These are phyloP conservation scores for Lampris incognitus DNA, from an alignment of 2,113 vertebrate species.

Conservation along the genomic window DNA sequence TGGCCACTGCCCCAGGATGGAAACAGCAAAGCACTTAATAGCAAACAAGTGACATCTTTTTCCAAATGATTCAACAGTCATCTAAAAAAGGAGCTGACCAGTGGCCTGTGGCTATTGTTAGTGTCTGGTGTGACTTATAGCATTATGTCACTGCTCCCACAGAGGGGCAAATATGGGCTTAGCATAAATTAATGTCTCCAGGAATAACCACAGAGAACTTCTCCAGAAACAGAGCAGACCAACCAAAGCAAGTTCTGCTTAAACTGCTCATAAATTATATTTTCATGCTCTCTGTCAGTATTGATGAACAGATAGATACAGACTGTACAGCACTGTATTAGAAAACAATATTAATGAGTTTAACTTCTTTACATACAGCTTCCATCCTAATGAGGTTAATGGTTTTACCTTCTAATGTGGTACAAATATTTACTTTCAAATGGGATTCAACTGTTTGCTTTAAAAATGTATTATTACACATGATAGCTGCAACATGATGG, in stretches of 20 bases:
- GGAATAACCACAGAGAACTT: conserved; percentile 72
- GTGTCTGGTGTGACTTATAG: conserved; percentile 82
- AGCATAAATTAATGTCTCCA: conserved; percentile 78
- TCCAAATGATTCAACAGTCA: conserved; percentile 79
- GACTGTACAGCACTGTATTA: conserved; percentile 12
- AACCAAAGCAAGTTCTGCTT: conserved; percentile 16
- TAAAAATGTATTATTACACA: conserved; percentile 40
- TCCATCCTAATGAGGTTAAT: conserved; percentile 9
- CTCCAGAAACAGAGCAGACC: conserved; percentile 58
- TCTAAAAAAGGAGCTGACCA: conserved; percentile 80
- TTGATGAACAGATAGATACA: conserved; percentile 4
- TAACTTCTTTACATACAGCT: neutral
- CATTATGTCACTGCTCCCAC: conserved; percentile 74
- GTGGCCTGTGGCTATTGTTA: conserved; percentile 79
- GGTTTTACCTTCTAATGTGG: too few relatives aligned
- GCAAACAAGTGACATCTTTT: conserved; percentile 83
- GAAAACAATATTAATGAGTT: neutral
- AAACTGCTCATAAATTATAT: neutral
- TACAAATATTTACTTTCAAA: too few relatives aligned
- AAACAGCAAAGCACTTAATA: conserved; percentile 82
- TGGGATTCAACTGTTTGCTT: conserved; percentile 7
- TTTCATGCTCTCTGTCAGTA: neutral
- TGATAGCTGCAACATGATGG: conserved; percentile 25
- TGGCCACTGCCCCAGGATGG: conserved; percentile 63
- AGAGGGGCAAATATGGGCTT: conserved; percentile 70